Base-by-base conservation (phyloP, 2,888 invertebrate genomes). In the Caenorhabditis afra region DNA sequence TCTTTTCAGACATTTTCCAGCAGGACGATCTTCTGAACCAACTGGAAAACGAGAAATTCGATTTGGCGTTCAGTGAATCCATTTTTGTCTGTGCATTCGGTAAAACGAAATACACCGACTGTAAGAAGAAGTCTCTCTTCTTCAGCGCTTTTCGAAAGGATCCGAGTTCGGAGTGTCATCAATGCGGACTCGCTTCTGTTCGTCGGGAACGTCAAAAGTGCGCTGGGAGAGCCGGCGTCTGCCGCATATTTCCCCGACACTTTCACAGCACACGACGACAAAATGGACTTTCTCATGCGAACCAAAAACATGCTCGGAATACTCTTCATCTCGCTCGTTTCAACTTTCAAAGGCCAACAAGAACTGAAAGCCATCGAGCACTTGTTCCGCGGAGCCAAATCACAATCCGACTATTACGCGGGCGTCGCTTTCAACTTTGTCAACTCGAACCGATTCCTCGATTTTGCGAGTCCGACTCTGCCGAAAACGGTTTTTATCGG, bases 401-500 rank as follows among this genome's bases (percentile, higher is more conserved):
- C 23, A 1, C 44, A 45, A 37, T 14, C 7, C 1, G 47, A 62
- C 3, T 41, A 39, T 2, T 14, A 64, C 0, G 14, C n/a, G 1
- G 29, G 22, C n/a, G 49, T 58, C 11, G 73, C 73, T 5, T 73
- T 41, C 47, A 52, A 49, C 14, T 49, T 74, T 39, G 29, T 66
- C 22, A 74, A 74, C 39, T 65, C 65, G 5, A 74, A 74, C 59
- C 64, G 18, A 14, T 74, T 50, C 37, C 29, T 74, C 7, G 74
- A 74, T 50, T 74, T 58, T 49, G 44, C 74, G 14, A 74, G 75
- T 47, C 74, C 80, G 61, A 64, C 50, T 14, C 45, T 80, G 4
- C 80, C 80, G 12, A 80, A 80, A 20, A 75, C 80, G 10, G 71
- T 80, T 5, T 74, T 71, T 22, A 35, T 80, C n/a, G 80, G 80